A percentile compares a stretch with the other conserved stretches of the same genome.
Conservation (phyloP, 2,113 vertebrate genomes). For the Rana temporaria region DNA sequence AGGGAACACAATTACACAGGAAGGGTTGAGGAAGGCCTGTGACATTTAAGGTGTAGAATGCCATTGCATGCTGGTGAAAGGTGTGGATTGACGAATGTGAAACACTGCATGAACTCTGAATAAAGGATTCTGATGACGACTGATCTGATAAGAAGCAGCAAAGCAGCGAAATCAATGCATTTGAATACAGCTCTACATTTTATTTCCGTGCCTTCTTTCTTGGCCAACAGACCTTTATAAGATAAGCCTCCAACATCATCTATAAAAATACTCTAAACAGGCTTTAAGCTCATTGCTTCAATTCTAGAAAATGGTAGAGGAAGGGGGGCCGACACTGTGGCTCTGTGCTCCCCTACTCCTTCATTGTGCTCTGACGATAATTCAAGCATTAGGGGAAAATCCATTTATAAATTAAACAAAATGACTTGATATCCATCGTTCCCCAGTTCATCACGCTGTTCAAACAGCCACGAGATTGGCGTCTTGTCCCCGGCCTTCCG, state of each 20-base stretch:
- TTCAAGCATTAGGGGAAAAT: slow-evolving; percentile 99
- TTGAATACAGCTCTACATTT: neutral
- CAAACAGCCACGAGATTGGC: slow-evolving; percentile 99
- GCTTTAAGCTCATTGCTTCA: slow-evolving; percentile 19
- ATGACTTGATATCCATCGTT: slow-evolving; percentile 99
- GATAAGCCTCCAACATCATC: slow-evolving; percentile 24
- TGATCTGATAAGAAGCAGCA: too few relatives aligned
- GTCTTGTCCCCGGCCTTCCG: slow-evolving; percentile 91
- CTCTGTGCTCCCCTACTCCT: slow-evolving; percentile 59
- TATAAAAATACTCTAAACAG: slow-evolving; percentile 28
- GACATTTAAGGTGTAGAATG: too few relatives aligned
- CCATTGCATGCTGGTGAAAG: too few relatives aligned
- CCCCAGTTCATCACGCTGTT: slow-evolving; percentile 99
- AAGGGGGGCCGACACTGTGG: neutral
- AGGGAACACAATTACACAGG: too few relatives aligned
- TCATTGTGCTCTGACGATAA: slow-evolving; percentile 98
- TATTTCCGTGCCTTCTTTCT: neutral
- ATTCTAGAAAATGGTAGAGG: slow-evolving; percentile 20
- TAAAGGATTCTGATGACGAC: too few relatives aligned
- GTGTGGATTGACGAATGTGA: too few relatives aligned
- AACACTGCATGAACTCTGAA: too few relatives aligned
- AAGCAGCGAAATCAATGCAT: neutral
- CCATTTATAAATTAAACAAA: slow-evolving; percentile 99
- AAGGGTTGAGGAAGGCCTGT: too few relatives aligned
- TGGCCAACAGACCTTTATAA: slow-evolving; percentile 9